Percentiles rank a stretch among this genome's conserved stretches.
Conservation (phyloP, 2,113 vertebrate genomes). For the Cryptomyrus ogoouensis region DNA sequence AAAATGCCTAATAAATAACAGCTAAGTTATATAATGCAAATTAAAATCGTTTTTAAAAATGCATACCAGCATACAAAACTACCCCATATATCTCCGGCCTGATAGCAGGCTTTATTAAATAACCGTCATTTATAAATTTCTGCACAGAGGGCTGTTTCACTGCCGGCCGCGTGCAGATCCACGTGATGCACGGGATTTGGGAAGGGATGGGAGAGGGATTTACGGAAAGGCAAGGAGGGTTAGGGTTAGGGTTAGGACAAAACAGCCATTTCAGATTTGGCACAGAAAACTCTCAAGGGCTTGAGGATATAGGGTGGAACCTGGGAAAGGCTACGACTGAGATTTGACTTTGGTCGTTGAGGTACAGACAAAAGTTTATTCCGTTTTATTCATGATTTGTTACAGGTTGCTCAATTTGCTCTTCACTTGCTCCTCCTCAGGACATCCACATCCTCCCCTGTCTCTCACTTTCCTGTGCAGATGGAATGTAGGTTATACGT, state of each 20-base stretch:
- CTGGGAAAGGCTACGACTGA: background rate
- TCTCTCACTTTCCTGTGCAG: background rate
- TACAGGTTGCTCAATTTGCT: background rate
- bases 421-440: background rate
- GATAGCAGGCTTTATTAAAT: background rate
- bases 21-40: background rate
- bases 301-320: background rate
- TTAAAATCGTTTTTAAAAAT: background rate
- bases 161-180: background rate
- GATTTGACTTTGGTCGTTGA: background rate
- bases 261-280: background rate
- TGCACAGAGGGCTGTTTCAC: background rate
- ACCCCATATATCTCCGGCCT: background rate
- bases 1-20: background rate
- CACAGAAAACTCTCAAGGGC: background rate
- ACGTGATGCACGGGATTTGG: background rate
- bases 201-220: background rate
- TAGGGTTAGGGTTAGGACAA: background rate
- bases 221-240: background rate
- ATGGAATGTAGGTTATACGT: background rate
- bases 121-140: background rate
- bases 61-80: background rate
- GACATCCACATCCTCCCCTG: background rate
- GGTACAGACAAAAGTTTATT: background rate
- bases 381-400: background rate